Conservation (phyloP, 2,888 invertebrate species). For the Linyphia triangularis region DNA sequence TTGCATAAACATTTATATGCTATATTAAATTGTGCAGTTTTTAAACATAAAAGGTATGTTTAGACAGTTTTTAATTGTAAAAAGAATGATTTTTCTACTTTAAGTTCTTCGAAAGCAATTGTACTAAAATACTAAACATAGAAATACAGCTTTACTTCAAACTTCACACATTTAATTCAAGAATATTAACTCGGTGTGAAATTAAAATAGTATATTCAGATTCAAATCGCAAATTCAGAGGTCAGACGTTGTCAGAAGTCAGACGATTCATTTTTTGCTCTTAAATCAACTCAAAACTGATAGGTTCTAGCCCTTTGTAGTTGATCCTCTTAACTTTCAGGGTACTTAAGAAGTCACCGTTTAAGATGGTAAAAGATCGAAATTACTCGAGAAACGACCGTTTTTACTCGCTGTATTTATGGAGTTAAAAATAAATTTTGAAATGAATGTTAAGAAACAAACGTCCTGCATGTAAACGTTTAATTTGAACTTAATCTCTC, state of each 20-base stretch:
- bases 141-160: too few species aligned
- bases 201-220: too few species aligned
- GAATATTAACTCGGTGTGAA: too few species aligned
- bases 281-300: not conserved
- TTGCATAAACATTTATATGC: too few species aligned
- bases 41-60: too few species aligned
- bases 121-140: too few species aligned
- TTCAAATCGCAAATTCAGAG: too few species aligned
- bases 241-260: not conserved
- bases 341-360: not conserved
- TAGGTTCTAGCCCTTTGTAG: not conserved
- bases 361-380: not conserved
- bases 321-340: slow-evolving; percentile 16
- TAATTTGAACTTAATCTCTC: slow-evolving; percentile 67
- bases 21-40: too few species aligned
- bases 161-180: too few species aligned
- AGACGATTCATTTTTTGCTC: not conserved
- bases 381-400: not conserved
- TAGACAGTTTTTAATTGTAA: too few species aligned
- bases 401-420: not conserved
- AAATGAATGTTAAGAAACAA: slow-evolving; percentile 12
- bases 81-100: too few species aligned
- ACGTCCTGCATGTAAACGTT: slow-evolving; percentile 36
- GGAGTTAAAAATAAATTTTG: slow-evolving; percentile 11
- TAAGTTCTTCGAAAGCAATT: too few species aligned